Conservation (phyloP, 2,797 vertebrate species). For the Lycodopsis pacificus region DNA sequence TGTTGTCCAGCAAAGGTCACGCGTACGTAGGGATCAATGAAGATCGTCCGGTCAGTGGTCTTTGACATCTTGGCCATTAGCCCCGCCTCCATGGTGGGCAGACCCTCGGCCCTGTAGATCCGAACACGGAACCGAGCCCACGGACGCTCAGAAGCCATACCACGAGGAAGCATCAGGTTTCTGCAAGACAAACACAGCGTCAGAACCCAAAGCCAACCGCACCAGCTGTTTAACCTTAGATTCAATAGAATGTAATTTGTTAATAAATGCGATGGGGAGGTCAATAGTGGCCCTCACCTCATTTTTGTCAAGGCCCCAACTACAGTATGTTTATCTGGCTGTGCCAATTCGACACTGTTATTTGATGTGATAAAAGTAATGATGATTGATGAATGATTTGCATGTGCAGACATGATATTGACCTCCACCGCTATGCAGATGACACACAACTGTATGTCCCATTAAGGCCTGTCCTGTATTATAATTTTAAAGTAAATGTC, state of each 20-base stretch:
- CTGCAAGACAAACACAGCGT: slow-evolving; percentile 66
- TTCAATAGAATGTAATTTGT: neutral
- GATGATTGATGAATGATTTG: neutral
- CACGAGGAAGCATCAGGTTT: slow-evolving; percentile 92
- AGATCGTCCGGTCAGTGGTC: slow-evolving; percentile 89
- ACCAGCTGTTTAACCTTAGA: neutral
- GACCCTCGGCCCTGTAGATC: slow-evolving; percentile 89
- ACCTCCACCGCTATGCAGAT: too few species aligned
- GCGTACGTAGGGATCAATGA: slow-evolving; percentile 91
- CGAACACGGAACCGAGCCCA: slow-evolving; percentile 92
- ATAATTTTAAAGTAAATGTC: too few species aligned
- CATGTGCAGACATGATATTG: too few species aligned
- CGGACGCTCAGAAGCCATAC: slow-evolving; percentile 88
- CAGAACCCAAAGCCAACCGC: neutral
- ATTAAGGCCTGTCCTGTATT: too few species aligned
- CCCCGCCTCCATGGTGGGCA: slow-evolving; percentile 91
- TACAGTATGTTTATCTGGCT: neutral
- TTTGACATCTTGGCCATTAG: slow-evolving; percentile 91
- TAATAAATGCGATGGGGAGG: neutral
- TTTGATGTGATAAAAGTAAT: neutral
- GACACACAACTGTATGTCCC: too few species aligned
- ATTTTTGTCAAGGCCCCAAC: neutral
- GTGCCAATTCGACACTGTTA: neutral
- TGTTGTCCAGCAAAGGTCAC: slow-evolving; percentile 93
- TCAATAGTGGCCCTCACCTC: neutral